Evolutionary conservation across 2,797 vertebrate genomes (phyloP).

Genomic region (Amphiprion clarkii): DNA sequence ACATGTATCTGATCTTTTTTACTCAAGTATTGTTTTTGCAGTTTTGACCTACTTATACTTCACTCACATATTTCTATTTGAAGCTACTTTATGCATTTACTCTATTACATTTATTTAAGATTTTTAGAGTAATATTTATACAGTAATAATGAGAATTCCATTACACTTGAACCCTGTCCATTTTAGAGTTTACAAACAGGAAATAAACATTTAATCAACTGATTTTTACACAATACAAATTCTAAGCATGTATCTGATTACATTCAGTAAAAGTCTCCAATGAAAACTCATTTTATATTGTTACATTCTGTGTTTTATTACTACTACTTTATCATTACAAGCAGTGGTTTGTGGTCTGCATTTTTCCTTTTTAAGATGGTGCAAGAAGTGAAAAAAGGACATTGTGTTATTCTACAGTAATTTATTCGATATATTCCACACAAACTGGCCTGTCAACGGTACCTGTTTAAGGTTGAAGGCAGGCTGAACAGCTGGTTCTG

Average conservation of each 20-base stretch:
- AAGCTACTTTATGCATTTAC: background rate
- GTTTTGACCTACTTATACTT: background rate
- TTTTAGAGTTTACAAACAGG: no score
- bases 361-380: no score
- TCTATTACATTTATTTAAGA: background rate
- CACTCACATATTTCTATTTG: background rate
- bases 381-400: background rate
- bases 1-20: background rate
- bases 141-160: no score
- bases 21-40: background rate
- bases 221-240: background rate
- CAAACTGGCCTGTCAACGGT: background rate
- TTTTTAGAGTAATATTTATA: background rate
- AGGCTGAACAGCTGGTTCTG: slow-evolving; percentile 81
- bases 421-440: background rate
- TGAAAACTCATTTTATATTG: no score
- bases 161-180: no score
- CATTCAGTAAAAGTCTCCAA: no score
- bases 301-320: no score
- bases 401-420: background rate
- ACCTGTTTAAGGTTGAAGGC: slow-evolving; percentile 89
- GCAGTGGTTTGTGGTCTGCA: no score
- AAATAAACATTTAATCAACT: no score
- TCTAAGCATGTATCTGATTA: no score
- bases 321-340: no score